Conservation (phyloP, 2,113 vertebrate species). For the Tretioscincus oriximinensis region DNA sequence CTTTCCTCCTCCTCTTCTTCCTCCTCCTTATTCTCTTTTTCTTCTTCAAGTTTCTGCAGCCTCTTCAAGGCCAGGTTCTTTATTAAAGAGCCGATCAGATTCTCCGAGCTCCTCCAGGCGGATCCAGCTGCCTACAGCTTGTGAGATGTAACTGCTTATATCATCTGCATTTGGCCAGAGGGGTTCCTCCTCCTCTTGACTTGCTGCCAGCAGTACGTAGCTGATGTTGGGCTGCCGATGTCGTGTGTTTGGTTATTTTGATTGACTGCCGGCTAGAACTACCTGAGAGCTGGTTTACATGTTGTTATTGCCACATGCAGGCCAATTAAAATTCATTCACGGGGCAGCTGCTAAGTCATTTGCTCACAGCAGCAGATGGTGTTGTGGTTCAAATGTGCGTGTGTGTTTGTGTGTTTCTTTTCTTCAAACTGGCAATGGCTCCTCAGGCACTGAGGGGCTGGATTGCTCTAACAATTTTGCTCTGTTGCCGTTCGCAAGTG, state of each 20-base stretch:
- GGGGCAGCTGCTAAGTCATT: neutral
- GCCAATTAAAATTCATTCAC: neutral
- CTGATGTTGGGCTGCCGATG: neutral
- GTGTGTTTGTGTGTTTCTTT: neutral
- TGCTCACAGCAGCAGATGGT: neutral
- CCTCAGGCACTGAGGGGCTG: neutral
- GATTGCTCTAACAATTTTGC: neutral
- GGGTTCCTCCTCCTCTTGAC: neutral
- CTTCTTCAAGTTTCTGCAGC: neutral
- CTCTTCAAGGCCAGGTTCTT: neutral
- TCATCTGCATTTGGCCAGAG: neutral
- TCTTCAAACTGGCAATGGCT: neutral
- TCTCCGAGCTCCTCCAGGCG: neutral
- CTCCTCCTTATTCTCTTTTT: neutral
- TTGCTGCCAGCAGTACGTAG: neutral
- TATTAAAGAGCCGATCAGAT: neutral
- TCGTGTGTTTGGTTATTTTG: conserved; percentile 2
- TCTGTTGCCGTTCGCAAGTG: neutral
- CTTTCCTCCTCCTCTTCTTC: too few relatives aligned
- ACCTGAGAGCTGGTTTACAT: neutral
- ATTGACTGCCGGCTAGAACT: neutral
- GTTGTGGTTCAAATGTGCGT: neutral
- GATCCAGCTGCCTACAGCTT: neutral
- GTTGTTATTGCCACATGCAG: neutral
- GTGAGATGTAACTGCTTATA: neutral